Base-by-base conservation (phyloP, 2,113 vertebrate genomes). In the Prochilodus magdalenae region DNA sequence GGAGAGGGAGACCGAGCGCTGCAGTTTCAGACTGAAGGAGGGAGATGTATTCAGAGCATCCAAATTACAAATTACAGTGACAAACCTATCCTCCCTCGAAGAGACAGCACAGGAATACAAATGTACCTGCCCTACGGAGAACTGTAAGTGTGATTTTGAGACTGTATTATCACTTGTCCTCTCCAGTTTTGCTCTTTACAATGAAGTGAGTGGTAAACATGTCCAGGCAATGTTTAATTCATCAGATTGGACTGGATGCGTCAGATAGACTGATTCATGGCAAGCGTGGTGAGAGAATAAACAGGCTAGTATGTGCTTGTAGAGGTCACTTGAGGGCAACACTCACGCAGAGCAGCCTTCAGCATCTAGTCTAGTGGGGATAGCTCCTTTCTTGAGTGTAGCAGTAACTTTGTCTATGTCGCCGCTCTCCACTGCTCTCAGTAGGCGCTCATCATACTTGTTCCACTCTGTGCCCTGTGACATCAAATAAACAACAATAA, bases 291-390 rank as follows among this genome's bases (percentile, higher is more conserved):
- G 26, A 44, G 3, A 4, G 11, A 44, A 40, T 16, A 4, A 47
- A 29, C 65, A n/a, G 66, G 14, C 66, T 36, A 55, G 5, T 78
- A 8, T 70, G 24, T 71, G 65, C 66, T 55, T 55, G 51, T 20
- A 5, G 18, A 60, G 33, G 4, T 44, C 27, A 47, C 57, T 47
- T 22, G 4, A 72, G 29, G 24, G 53, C 29, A 57, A 27, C 44
- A 99, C 98, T 99, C 86, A 99, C 98, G 95, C 96, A 3, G 97
- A 98, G 87, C 94, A 95, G 47, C 98, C 98, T 79, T 99, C 97
- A 83, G 97, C 92, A 18, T 99, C 96, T 1, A 97, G 92, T 81
- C 98, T 99, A 26, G 95, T 95, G 33, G 98, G 95, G 57, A 91
- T 93, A 89, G 97, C 94, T 44, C 97, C 97, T 85, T 99, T 98